These are phyloP conservation scores for Sminthurides aquaticus DNA, from an alignment of 2,888 invertebrate species.

Conservation along the genomic window DNA sequence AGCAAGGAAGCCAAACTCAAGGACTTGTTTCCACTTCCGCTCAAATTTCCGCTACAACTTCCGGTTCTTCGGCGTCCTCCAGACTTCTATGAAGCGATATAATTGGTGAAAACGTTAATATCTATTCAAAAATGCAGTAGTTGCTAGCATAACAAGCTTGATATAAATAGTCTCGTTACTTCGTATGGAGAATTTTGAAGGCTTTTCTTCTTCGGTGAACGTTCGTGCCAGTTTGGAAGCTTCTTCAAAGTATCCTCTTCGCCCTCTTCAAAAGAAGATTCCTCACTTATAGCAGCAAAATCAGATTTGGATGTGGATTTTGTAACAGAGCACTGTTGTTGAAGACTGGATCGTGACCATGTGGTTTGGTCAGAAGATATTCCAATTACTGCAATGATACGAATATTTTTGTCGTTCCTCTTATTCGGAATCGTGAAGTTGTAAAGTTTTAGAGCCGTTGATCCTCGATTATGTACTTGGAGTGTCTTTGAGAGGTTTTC, in stretches of 20 bases:
- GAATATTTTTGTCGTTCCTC: too few species aligned
- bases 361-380: too few species aligned
- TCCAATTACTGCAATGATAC: too few species aligned
- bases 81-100: not conserved
- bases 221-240: conserved; percentile 39
- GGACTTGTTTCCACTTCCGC: conserved; percentile 27
- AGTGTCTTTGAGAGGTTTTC: too few species aligned
- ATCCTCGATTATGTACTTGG: too few species aligned
- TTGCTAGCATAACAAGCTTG: not conserved
- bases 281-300: conserved; percentile 37
- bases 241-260: conserved; percentile 27
- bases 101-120: not conserved
- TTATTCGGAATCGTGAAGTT: too few species aligned
- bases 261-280: conserved; percentile 25
- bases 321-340: conserved; percentile 14
- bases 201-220: conserved; percentile 35
- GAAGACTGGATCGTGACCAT: not conserved
- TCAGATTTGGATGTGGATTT: conserved; percentile 36
- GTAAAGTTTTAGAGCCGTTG: too few species aligned
- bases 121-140: not conserved
- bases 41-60: conserved; percentile 30
- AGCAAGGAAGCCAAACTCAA: conserved; percentile 36
- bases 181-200: conserved; percentile 1
- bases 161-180: not conserved
- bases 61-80: conserved; percentile 16